Conservation (phyloP, 2,888 invertebrate species). For the Galeruca laticollis region DNA sequence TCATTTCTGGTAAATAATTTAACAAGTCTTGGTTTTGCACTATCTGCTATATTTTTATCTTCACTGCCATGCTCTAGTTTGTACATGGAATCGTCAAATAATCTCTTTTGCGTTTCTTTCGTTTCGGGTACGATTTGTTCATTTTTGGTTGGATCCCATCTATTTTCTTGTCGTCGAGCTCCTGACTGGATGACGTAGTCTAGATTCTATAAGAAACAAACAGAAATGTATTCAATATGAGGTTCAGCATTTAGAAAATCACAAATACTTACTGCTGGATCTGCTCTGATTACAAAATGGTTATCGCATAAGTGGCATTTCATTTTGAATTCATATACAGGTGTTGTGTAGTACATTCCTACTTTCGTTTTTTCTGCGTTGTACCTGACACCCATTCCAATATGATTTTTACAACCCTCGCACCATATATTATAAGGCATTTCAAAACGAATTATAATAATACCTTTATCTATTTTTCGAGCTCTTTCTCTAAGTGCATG, state of each 20-base stretch:
- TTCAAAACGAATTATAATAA: constrained; percentile 96
- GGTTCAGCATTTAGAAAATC: background rate
- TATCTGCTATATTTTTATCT: constrained; percentile 79
- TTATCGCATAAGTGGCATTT: constrained; percentile 98
- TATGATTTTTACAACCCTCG: constrained; percentile 96
- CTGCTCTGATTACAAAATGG: constrained; percentile 97
- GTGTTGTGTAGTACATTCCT: constrained; percentile 98
- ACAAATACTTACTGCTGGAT: constrained; percentile 84
- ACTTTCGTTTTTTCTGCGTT: constrained; percentile 93
- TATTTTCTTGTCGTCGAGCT: constrained; percentile 94
- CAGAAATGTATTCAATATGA: background rate
- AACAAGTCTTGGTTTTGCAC: constrained; percentile 79
- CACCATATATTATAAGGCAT: constrained; percentile 99
- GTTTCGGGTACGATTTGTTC: constrained; percentile 94
- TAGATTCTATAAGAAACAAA: constrained; percentile 77
- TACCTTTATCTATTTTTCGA: constrained; percentile 94
- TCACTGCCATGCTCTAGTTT: constrained; percentile 92
- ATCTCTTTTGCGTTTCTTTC: constrained; percentile 86
- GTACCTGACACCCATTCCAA: constrained; percentile 99
- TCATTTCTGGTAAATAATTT: constrained; percentile 84
- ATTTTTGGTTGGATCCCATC: constrained; percentile 98
- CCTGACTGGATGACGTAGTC: constrained; percentile 97
- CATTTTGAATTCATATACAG: constrained; percentile 98
- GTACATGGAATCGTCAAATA: constrained; percentile 98
- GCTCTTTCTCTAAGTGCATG: constrained; percentile 97